Evolutionary conservation across 2,113 vertebrate species (phyloP).

Genomic region (Pelodiscus sinensis): DNA sequence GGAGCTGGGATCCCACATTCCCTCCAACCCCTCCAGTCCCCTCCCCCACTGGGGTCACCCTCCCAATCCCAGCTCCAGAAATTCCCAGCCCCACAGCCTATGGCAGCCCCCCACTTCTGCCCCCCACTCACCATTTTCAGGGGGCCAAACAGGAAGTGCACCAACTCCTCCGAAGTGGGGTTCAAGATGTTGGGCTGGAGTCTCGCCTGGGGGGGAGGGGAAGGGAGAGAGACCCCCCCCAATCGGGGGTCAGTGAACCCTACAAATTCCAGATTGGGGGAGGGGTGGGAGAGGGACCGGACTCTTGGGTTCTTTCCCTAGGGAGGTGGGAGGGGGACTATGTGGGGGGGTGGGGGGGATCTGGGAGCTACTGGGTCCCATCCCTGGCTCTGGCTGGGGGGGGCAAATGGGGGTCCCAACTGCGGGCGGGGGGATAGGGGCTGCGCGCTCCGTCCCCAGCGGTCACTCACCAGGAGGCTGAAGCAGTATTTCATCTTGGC

Average conservation of each 20-base stretch:
- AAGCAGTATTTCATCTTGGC: conserved; percentile 93
- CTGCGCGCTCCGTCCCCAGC: neutral
- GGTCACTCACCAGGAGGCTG: conserved; percentile 85
- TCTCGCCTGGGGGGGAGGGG: conserved; percentile 74
- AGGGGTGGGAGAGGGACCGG: neutral
- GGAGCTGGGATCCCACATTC: neutral
- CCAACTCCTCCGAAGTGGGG: conserved; percentile 86
- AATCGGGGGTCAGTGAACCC: neutral
- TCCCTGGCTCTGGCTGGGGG: neutral
- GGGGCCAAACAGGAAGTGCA: conserved; percentile 88
- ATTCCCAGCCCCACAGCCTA: neutral
- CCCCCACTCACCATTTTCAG: conserved; percentile 85
- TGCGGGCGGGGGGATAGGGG: too few relatives aligned
- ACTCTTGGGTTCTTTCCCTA: neutral
- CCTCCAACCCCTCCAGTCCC: neutral
- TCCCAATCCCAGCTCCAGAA: neutral
- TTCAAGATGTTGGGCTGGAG: conserved; percentile 83
- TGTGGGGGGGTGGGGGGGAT: neutral
- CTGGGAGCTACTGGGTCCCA: too few relatives aligned
- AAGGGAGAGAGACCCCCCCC: neutral
- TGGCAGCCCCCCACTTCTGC: accelerated
- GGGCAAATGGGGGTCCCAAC: neutral
- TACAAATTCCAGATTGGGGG: neutral
- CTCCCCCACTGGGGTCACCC: too few relatives aligned
- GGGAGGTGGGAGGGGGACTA: neutral